phyloP scores from a whole-genome alignment of 2,888 invertebrate species.

The Polydrusus pterygomalis region DNA sequence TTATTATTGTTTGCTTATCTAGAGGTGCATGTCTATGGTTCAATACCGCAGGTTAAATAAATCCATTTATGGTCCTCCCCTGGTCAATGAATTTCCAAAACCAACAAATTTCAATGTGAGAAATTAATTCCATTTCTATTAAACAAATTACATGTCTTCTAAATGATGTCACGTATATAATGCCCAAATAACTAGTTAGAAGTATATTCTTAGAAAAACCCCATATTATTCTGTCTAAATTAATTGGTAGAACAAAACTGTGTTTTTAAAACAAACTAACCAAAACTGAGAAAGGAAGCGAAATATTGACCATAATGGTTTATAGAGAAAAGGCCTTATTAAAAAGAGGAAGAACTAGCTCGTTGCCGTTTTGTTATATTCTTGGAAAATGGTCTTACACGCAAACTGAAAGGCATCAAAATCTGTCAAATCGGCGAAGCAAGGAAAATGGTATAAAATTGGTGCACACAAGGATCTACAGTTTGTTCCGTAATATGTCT shows the following conservation, averaged over 20 bases:
- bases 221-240: slow-evolving; percentile 45
- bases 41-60: too few relatives aligned
- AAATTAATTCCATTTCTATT: slow-evolving; percentile 5
- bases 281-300: slow-evolving; percentile 43
- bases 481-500: slow-evolving; percentile 2
- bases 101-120: neutral
- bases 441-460: slow-evolving; percentile 53
- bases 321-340: slow-evolving; percentile 53
- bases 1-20: too few relatives aligned
- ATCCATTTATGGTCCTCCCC: too few relatives aligned
- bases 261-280: slow-evolving; percentile 36
- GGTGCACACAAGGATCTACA: slow-evolving; percentile 1
- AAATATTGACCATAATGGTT: slow-evolving; percentile 47
- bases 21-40: too few relatives aligned
- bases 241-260: slow-evolving; percentile 42
- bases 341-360: slow-evolving; percentile 56
- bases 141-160: slow-evolving; percentile 38
- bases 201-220: slow-evolving; percentile 26
- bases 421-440: slow-evolving; percentile 63
- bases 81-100: too few relatives aligned
- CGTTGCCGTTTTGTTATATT: slow-evolving; percentile 62
- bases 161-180: slow-evolving; percentile 34
- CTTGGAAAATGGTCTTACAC: slow-evolving; percentile 62
- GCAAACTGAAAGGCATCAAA: slow-evolving; percentile 63
- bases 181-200: slow-evolving; percentile 22